phyloP scores from a whole-genome alignment of 2,797 vertebrate genomes.

The Betta splendens region DNA sequence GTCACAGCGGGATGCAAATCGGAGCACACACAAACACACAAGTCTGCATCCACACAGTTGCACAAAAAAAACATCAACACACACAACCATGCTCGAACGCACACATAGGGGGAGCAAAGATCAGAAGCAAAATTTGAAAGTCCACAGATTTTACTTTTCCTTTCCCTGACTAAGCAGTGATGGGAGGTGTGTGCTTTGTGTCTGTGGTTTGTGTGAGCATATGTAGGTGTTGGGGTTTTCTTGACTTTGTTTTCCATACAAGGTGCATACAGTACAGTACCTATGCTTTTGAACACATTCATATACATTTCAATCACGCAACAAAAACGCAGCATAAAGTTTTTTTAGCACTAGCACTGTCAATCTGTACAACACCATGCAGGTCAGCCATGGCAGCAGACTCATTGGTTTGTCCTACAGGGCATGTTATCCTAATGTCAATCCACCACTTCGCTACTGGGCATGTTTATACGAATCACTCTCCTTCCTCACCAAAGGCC shows the following conservation, averaged over 20 bases:
- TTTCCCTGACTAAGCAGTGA: conserved; percentile 54
- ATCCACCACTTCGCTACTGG: conserved; percentile 1
- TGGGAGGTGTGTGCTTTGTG: conserved; percentile 16
- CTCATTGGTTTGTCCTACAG: conserved; percentile 27
- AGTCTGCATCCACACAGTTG: no score
- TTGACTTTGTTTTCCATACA: no score
- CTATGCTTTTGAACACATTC: not conserved
- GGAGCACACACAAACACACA: conserved; percentile 9
- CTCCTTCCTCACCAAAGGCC: not conserved
- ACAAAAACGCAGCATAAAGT: not conserved
- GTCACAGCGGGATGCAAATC: conserved; percentile 43
- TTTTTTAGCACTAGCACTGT: conserved; percentile 36
- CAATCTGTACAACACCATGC: conserved; percentile 6
- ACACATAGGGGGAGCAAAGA: conserved; percentile 34
- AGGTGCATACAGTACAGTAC: not conserved
- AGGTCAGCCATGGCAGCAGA: not conserved
- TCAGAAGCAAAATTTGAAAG: conserved; percentile 34
- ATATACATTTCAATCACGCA: conserved; percentile 25
- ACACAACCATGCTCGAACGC: not conserved
- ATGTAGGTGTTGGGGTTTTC: not conserved
- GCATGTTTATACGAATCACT: conserved; percentile 22
- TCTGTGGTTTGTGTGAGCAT: conserved; percentile 16
- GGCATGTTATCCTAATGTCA: conserved; percentile 28
- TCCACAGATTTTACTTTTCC: conserved; percentile 23
- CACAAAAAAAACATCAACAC: conserved; percentile 17